Conservation (phyloP, 2,888 invertebrate species). For the Ophioninae sp. region DNA sequence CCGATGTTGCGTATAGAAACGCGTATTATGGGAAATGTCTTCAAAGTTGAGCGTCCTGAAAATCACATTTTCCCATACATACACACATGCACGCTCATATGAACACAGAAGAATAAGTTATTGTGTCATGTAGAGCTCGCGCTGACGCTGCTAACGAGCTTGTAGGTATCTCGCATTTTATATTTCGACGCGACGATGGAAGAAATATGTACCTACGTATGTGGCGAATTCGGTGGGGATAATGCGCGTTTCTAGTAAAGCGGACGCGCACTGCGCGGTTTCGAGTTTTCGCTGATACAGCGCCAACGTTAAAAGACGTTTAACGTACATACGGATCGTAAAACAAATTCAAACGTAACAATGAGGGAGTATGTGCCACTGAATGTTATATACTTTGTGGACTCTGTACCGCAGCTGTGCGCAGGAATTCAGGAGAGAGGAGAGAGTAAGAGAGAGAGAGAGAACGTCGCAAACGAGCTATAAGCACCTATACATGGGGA, state of each 20-base stretch:
- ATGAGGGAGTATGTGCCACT: conserved; percentile 27
- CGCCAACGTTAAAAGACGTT: conserved; percentile 20
- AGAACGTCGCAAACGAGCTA: conserved; percentile 9
- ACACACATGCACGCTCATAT: neutral
- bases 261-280: neutral
- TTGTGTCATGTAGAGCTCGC: conserved; percentile 50
- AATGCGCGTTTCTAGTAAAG: conserved; percentile 14
- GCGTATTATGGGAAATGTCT: neutral
- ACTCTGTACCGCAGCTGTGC: conserved; percentile 64
- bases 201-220: conserved; percentile 34
- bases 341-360: conserved; percentile 41
- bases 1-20: neutral
- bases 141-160: conserved; percentile 43
- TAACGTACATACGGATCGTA: neutral
- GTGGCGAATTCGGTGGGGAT: neutral
- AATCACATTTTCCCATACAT: neutral
- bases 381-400: conserved; percentile 11
- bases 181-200: conserved; percentile 39
- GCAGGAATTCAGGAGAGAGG: conserved; percentile 25
- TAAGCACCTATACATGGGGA: neutral
- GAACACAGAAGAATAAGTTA: conserved; percentile 26
- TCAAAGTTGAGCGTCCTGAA: neutral
- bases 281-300: conserved; percentile 39
- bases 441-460: conserved; percentile 9
- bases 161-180: conserved; percentile 16